These are phyloP conservation scores for Clinocottus analis DNA, from an alignment of 2,113 vertebrate species.

Conservation along the genomic window DNA sequence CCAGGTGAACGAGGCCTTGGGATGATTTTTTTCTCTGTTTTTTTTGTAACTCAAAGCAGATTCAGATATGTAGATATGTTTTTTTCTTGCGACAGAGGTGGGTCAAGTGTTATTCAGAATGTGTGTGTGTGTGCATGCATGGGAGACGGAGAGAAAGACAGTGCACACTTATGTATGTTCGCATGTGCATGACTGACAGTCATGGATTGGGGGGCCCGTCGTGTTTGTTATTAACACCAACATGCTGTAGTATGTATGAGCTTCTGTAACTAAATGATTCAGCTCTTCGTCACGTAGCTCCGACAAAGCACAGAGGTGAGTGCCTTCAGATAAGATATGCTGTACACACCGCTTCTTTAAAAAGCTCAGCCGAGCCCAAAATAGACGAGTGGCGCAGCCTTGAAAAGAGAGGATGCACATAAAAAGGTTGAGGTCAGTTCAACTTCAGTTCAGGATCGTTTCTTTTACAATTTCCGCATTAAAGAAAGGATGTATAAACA, in stretches of 20 bases:
- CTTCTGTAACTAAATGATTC: slow-evolving; percentile 59
- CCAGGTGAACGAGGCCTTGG: slow-evolving; percentile 24
- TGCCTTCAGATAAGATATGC: slow-evolving; percentile 62
- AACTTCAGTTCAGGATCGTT: slow-evolving; percentile 27
- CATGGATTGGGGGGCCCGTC: background rate
- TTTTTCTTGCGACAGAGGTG: background rate
- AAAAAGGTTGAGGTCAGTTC: slow-evolving; percentile 47
- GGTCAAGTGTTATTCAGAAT: slow-evolving; percentile 41
- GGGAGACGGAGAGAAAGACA: slow-evolving; percentile 20
- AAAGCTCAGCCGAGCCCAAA: slow-evolving; percentile 52
- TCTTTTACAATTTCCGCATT: slow-evolving; percentile 5
- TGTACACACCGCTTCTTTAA: slow-evolving; percentile 49
- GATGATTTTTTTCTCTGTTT: slow-evolving; percentile 1
- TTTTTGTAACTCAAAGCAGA: slow-evolving; percentile 37
- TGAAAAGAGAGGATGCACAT: slow-evolving; percentile 17
- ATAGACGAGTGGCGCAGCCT: slow-evolving; percentile 43
- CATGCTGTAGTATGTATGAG: slow-evolving; percentile 19
- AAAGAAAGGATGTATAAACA: slow-evolving; percentile 3
- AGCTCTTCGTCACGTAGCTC: slow-evolving; percentile 44
- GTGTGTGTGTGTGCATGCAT: slow-evolving; percentile 2
- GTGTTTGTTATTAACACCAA: slow-evolving; percentile 37
- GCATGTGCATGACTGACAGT: slow-evolving; percentile 30
- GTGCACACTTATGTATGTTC: slow-evolving; percentile 16
- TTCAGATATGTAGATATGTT: slow-evolving; percentile 26
- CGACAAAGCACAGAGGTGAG: slow-evolving; percentile 48